Evolutionary conservation across 2,797 vertebrate species (phyloP).

Genomic region (Aplochiton taeniatus): DNA sequence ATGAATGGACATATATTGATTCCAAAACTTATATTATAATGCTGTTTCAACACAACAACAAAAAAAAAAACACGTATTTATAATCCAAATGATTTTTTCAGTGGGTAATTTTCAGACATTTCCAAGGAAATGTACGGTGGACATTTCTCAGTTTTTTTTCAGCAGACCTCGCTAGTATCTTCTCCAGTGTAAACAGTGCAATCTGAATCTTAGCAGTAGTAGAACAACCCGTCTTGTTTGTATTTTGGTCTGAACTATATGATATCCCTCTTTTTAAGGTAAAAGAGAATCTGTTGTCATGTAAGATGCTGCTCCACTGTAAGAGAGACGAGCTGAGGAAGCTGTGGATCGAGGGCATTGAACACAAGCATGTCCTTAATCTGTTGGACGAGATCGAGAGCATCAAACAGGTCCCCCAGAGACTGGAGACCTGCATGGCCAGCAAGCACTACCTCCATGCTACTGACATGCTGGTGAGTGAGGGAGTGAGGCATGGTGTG

Average conservation of each 20-base stretch:
- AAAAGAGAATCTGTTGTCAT: conserved; percentile 96
- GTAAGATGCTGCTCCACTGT: conserved; percentile 97
- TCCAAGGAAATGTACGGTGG: too few species aligned
- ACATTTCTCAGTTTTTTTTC: too few species aligned
- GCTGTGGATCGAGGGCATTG: conserved; percentile 97
- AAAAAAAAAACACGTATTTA: too few species aligned
- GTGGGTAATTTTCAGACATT: too few species aligned
- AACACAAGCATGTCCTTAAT: conserved; percentile 96
- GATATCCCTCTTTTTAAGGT: conserved; percentile 75
- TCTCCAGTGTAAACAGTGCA: too few species aligned
- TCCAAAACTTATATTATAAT: too few species aligned
- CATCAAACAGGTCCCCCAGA: conserved; percentile 97
- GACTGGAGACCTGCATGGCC: conserved; percentile 90
- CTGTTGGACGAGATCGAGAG: conserved; percentile 97
- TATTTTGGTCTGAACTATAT: background rate
- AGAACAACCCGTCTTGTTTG: too few species aligned
- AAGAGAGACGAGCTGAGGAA: conserved; percentile 96
- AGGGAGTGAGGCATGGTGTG: background rate
- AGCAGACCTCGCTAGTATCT: too few species aligned
- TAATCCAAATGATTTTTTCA: too few species aligned
- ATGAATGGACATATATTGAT: too few species aligned
- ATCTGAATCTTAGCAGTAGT: too few species aligned
- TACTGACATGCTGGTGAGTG: conserved; percentile 95
- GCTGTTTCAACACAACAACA: too few species aligned
- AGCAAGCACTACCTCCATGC: conserved; percentile 96